Evolutionary conservation across 2,888 invertebrate species (phyloP).

Genomic region (Temnothorax ravouxi): DNA sequence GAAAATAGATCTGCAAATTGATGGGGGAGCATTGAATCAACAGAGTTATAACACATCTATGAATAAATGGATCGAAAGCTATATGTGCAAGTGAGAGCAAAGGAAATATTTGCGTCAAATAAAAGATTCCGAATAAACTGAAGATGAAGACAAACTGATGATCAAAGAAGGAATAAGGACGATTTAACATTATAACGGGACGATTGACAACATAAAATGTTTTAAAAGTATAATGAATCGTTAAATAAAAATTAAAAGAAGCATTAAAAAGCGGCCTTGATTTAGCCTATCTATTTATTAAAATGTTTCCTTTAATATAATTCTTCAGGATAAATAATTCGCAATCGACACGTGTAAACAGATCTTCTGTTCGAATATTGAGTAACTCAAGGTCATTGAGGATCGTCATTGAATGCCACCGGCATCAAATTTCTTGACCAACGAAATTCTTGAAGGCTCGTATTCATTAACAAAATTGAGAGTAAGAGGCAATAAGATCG

Average conservation of each 20-base stretch:
- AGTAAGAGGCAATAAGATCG: background rate
- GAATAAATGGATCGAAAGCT: background rate
- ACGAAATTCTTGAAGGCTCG: background rate
- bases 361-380: background rate
- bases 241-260: background rate
- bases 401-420: constrained; percentile 2
- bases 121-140: background rate
- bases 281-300: background rate
- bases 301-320: background rate
- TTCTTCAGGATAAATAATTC: background rate
- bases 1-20: background rate
- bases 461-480: background rate
- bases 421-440: background rate
- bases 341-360: background rate
- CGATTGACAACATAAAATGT: background rate
- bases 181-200: background rate
- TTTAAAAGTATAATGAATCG: background rate
- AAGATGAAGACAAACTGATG: background rate
- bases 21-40: background rate
- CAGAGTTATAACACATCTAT: background rate
- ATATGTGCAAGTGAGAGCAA: background rate
- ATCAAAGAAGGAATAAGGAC: background rate
- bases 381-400: constrained; percentile 26
- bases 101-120: background rate
- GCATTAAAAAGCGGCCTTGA: background rate